Conservation (phyloP, 2,113 vertebrate species). For the Tyrannus savana region DNA sequence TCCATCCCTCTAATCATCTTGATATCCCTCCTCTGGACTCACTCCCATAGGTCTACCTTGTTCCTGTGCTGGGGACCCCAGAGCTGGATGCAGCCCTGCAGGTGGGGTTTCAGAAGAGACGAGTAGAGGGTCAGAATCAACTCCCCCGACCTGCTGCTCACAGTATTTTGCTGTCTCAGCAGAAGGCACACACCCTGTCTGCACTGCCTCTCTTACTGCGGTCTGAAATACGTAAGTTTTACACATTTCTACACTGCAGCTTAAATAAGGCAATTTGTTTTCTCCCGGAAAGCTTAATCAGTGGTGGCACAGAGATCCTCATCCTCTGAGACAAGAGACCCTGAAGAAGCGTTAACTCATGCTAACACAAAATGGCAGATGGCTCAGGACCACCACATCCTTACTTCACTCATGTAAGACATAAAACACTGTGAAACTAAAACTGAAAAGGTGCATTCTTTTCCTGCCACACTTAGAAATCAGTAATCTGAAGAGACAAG, state of each 20-base stretch:
- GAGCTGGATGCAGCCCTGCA: background rate
- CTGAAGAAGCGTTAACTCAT: background rate
- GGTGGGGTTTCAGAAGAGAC: background rate
- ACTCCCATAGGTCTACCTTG: background rate
- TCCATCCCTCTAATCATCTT: background rate
- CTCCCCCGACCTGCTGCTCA: background rate
- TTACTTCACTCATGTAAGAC: background rate
- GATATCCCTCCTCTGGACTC: background rate
- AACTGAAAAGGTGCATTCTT: background rate
- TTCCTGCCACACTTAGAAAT: background rate
- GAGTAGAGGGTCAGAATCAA: background rate
- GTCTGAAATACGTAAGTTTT: fast-evolving
- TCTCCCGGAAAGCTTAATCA: too few relatives aligned
- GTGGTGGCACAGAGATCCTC: background rate
- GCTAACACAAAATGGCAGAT: background rate
- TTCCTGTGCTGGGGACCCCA: background rate
- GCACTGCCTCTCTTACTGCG: background rate
- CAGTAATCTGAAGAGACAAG: background rate
- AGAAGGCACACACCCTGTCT: background rate
- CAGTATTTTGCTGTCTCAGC: background rate
- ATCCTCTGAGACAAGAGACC: background rate
- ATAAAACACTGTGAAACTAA: background rate
- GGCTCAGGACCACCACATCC: background rate
- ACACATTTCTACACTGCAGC: background rate
- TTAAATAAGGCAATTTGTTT: background rate